These are phyloP conservation scores for Sylvia borin DNA, from an alignment of 2,797 vertebrate genomes.

Conservation along the genomic window DNA sequence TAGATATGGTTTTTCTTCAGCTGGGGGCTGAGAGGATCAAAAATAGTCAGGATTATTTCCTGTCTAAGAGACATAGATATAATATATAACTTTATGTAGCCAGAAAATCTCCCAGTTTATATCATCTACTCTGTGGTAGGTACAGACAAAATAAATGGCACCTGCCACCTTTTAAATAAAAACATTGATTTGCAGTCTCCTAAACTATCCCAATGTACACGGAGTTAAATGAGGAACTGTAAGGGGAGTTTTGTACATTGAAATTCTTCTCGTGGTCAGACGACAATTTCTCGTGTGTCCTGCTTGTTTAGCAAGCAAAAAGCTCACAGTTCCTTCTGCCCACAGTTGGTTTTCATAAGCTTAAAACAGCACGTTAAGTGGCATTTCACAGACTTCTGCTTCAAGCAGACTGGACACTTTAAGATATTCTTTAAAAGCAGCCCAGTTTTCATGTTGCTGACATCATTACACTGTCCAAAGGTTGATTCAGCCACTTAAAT, in stretches of 20 bases:
- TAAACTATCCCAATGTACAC: background rate
- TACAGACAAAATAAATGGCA: background rate
- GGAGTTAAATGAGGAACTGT: background rate
- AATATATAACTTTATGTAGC: background rate
- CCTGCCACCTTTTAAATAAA: background rate
- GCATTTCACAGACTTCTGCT: slow-evolving; percentile 17
- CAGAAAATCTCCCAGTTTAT: background rate
- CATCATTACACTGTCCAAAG: background rate
- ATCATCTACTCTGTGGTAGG: background rate
- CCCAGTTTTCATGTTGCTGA: background rate
- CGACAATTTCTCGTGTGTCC: background rate
- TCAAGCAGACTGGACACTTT: background rate
- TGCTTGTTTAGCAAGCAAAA: slow-evolving; percentile 2
- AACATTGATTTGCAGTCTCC: background rate
- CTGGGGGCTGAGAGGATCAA: background rate
- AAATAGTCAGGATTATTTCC: background rate
- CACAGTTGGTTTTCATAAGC: background rate
- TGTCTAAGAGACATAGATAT: background rate
- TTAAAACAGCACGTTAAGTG: background rate
- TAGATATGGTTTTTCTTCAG: background rate
- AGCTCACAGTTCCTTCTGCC: background rate
- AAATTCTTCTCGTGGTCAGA: background rate
- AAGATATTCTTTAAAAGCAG: background rate
- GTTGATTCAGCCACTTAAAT: slow-evolving; percentile 1
- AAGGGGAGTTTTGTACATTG: background rate